Evolutionary conservation across 2,797 vertebrate genomes (phyloP).

Genomic region (Cygnus olor): DNA sequence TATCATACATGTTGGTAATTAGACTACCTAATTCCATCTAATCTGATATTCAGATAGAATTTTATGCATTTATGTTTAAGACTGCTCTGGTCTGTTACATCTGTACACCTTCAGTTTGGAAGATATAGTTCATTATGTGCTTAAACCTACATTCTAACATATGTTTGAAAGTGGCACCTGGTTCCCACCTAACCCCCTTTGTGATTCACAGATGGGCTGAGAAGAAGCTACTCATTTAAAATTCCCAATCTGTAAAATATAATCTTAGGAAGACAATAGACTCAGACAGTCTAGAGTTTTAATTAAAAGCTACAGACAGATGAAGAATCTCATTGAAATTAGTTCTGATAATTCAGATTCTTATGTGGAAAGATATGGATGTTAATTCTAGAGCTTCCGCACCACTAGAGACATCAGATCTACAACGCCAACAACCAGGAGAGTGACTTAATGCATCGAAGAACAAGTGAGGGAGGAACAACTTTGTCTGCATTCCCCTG

Average conservation of each 20-base stretch:
- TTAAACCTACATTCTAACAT: constrained; percentile 24
- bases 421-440: background rate
- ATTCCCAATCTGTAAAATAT: constrained; percentile 29
- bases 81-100: background rate
- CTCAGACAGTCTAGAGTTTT: background rate
- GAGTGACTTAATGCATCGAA: background rate
- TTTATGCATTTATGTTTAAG: background rate
- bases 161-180: constrained; percentile 33
- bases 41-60: background rate
- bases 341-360: background rate
- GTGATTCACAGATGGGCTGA: constrained; percentile 41
- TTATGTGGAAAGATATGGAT: background rate
- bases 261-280: constrained; percentile 22
- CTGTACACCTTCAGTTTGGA: background rate
- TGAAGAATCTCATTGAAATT: background rate
- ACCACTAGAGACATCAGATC: background rate
- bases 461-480: background rate
- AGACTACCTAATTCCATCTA: background rate
- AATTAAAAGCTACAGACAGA: constrained; percentile 24
- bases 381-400: background rate
- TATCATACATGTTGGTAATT: background rate
- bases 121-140: background rate
- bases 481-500: background rate
- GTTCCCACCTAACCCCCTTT: constrained; percentile 8
- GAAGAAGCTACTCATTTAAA: constrained; percentile 20